These are phyloP conservation scores for Vespertilio murinus DNA, from an alignment of 2,797 vertebrate species.

Conservation along the genomic window DNA sequence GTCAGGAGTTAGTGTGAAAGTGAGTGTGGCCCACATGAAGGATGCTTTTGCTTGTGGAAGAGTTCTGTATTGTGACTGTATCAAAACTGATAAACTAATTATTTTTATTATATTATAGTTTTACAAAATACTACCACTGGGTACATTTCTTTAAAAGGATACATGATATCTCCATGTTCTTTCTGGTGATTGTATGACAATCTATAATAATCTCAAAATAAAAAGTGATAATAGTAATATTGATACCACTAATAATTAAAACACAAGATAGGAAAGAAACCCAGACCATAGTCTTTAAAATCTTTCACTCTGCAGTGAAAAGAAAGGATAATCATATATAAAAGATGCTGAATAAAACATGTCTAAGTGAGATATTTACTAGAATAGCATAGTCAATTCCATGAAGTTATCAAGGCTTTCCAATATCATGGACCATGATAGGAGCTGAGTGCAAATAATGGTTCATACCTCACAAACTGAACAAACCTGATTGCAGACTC, in stretches of 20 bases:
- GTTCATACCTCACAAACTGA: not conserved
- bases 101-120: not conserved
- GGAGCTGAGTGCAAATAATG: accelerated
- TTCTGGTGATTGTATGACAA: not conserved
- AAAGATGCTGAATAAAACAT: not conserved
- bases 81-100: not conserved
- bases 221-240: not conserved
- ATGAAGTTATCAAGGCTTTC: not conserved
- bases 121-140: not conserved
- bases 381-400: not conserved
- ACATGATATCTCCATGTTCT: not conserved
- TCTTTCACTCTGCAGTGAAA: not conserved
- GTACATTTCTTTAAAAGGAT: not conserved
- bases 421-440: accelerated
- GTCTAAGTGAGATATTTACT: not conserved
- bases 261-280: not conserved
- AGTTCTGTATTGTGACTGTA: not conserved
- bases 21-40: not conserved
- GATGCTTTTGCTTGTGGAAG: accelerated
- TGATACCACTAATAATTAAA: not conserved
- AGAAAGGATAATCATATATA: not conserved
- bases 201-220: not conserved
- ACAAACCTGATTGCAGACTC: not conserved
- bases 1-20: not conserved
- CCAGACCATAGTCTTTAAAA: not conserved